Percentiles rank a stretch among this genome's conserved stretches.
Conservation (phyloP, 1,140 invertebrate species). For the Cryptotermes secundus region DNA sequence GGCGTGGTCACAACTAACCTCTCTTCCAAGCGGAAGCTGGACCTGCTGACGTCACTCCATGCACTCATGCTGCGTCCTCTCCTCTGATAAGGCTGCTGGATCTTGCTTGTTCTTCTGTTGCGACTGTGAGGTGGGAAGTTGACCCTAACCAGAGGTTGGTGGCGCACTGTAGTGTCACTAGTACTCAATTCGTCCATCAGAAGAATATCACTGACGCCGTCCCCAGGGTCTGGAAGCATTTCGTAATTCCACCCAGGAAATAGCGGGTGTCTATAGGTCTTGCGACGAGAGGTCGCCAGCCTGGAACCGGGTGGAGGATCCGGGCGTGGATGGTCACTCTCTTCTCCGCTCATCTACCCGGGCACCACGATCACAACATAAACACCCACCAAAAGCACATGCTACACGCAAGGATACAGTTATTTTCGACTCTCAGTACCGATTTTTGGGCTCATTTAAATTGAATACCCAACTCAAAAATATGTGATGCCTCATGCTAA, state of each 20-base stretch:
- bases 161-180: conserved; percentile 44
- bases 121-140: conserved; percentile 69
- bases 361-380: neutral
- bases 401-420: neutral
- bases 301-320: neutral
- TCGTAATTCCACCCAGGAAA: conserved; percentile 55
- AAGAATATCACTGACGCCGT: conserved; percentile 40
- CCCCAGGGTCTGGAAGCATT: conserved; percentile 51
- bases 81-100: conserved; percentile 53
- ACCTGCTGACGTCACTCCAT: conserved; percentile 78
- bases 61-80: conserved; percentile 74
- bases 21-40: conserved; percentile 77
- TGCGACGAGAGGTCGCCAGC: conserved; percentile 12
- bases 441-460: too few relatives aligned
- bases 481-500: neutral
- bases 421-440: too few relatives aligned
- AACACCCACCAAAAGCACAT: neutral
- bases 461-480: too few relatives aligned
- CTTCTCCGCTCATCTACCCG: neutral
- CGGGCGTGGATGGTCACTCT: neutral
- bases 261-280: conserved; percentile 30
- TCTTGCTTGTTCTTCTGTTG: conserved; percentile 46
- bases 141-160: conserved; percentile 50
- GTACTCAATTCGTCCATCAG: conserved; percentile 39
- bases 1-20: conserved; percentile 55